Percentiles rank a stretch among this genome's conserved stretches.
Evolutionary conservation across 2,113 vertebrate species (phyloP).

Genomic region (Prionailurus viverrinus): DNA sequence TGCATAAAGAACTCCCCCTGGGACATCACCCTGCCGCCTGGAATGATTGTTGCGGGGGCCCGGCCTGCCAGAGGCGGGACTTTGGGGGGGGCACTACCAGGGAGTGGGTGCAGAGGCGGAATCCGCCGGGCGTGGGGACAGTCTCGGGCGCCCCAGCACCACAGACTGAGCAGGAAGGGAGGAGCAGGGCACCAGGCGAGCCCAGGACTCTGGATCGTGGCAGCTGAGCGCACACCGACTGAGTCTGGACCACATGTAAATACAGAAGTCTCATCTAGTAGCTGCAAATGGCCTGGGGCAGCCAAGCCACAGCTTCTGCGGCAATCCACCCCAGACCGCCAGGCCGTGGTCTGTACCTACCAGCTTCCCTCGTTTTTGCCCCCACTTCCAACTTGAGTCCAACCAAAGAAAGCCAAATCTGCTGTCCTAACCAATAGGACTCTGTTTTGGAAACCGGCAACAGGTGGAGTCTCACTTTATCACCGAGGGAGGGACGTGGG

Average conservation of each 20-base stretch:
- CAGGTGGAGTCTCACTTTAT: not conserved
- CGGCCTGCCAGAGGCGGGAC: conserved; percentile 78
- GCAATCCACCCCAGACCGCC: not conserved
- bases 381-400: not conserved
- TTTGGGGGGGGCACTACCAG: conserved; percentile 83
- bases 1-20: too few species aligned
- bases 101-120: not conserved
- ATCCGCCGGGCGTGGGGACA: conserved; percentile 55
- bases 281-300: not conserved
- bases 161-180: conserved; percentile 79
- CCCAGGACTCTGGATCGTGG: not conserved
- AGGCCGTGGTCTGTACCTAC: not conserved
- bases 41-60: conserved; percentile 82
- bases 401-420: not conserved
- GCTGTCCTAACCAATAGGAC: rapidly evolving
- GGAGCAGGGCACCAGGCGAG: conserved; percentile 84
- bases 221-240: conserved; percentile 81
- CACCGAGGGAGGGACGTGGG: not conserved
- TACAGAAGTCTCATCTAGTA: not conserved
- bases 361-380: not conserved
- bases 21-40: rapidly evolving
- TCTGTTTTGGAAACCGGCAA: not conserved
- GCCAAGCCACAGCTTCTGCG: not conserved
- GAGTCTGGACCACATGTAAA: not conserved
- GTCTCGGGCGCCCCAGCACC: not conserved